phyloP scores from a whole-genome alignment of 2,797 vertebrate species.

The Crocodylus rhombifer region DNA sequence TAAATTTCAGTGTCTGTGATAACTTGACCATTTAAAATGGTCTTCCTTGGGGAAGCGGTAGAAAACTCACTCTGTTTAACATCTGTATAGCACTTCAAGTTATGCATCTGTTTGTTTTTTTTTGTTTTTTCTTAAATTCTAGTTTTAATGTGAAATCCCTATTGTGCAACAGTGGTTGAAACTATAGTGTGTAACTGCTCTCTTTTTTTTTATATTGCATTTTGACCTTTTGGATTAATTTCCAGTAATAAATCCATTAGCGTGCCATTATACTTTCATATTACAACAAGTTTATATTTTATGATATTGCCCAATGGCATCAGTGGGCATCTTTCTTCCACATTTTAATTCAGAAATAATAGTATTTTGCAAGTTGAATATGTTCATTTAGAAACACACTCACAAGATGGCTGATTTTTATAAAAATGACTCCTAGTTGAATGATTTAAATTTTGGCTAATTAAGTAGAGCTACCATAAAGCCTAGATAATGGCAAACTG shows the following conservation, averaged over 20 bases:
- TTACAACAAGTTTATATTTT: not conserved
- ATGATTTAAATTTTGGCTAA: not conserved
- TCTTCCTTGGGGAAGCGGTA: constrained; percentile 22
- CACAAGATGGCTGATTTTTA: not conserved
- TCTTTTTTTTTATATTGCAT: not conserved
- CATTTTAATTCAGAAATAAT: not conserved
- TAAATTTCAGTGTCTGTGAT: not conserved
- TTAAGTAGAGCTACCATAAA: too few relatives aligned
- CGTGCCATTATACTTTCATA: not conserved
- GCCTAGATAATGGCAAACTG: too few relatives aligned
- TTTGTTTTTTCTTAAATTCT: not conserved
- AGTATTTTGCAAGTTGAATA: not conserved
- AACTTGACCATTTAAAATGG: constrained; percentile 1
- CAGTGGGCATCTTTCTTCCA: not conserved
- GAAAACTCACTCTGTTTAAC: not conserved
- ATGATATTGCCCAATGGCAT: not conserved
- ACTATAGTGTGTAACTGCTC: not conserved
- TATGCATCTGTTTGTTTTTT: not conserved
- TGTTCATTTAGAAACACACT: not conserved
- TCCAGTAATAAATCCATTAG: too few relatives aligned
- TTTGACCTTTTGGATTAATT: too few relatives aligned
- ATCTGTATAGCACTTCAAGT: constrained; percentile 1
- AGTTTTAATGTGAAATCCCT: not conserved
- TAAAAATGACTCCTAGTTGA: too few relatives aligned
- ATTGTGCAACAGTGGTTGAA: not conserved